phyloP scores from a whole-genome alignment of 37 sponge, comb jelly and placozoan species.

The Spongilla lacustris region DNA sequence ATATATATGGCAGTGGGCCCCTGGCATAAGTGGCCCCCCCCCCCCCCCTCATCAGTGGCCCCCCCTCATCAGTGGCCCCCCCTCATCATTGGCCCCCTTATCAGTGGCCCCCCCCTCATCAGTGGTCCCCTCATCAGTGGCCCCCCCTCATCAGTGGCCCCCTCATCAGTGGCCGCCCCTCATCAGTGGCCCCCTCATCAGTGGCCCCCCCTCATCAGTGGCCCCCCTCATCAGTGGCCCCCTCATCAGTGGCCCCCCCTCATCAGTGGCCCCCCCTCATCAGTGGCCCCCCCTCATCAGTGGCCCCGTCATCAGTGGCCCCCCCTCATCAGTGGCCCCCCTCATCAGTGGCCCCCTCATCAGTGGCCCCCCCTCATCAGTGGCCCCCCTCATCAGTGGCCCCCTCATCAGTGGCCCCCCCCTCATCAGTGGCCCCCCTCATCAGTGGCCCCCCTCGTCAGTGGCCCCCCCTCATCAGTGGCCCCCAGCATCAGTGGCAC shows the following conservation, averaged over 20 bases:
- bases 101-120: background rate
- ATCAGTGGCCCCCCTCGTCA: background rate
- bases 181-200: no score
- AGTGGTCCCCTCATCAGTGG: background rate
- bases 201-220: no score
- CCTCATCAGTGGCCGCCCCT: background rate
- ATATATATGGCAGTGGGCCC: no score
- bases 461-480: background rate
- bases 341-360: background rate
- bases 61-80: background rate
- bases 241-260: background rate
- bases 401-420: background rate
- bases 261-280: background rate
- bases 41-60: no score
- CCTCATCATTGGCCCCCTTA: background rate
- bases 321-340: background rate
- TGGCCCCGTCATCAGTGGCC: background rate
- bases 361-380: background rate
- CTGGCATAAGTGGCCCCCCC: no score
- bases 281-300: background rate
- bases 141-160: background rate
- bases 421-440: slow-evolving; percentile 7
- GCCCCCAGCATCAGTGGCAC: no score
- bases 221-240: no score
- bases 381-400: background rate